Conservation (phyloP, 2,113 vertebrate genomes). For the Otus sunia region DNA sequence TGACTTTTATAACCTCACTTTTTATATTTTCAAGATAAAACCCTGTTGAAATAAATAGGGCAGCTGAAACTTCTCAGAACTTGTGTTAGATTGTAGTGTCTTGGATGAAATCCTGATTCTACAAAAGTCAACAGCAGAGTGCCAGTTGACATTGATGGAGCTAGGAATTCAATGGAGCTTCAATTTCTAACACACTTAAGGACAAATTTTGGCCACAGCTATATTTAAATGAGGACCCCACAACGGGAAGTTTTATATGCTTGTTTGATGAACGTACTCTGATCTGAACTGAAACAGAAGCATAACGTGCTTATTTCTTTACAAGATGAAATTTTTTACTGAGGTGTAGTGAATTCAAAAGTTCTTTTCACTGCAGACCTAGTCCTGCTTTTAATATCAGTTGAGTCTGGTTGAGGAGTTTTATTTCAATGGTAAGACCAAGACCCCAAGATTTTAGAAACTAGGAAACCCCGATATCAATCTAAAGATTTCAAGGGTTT, state of each 20-base stretch:
- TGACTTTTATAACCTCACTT: background rate
- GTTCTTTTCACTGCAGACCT: background rate
- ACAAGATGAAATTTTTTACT: background rate
- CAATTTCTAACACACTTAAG: background rate
- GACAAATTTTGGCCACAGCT: background rate
- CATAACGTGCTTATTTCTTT: background rate
- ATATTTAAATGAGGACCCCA: background rate
- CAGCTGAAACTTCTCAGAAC: background rate
- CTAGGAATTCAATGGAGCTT: background rate
- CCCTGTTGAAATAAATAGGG: background rate
- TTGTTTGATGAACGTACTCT: background rate
- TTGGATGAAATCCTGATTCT: background rate
- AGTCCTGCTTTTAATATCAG: background rate
- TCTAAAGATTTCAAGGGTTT: background rate
- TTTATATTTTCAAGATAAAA: background rate
- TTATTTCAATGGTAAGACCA: background rate
- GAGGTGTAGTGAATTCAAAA: background rate
- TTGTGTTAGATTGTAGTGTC: background rate
- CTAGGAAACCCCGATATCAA: background rate
- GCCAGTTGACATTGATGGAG: background rate
- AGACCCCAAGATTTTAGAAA: background rate
- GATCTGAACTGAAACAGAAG: background rate
- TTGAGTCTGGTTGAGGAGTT: background rate
- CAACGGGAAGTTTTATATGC: background rate
- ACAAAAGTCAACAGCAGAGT: background rate